These are phyloP conservation scores for Bicyclus anynana DNA, from an alignment of 1,140 invertebrate genomes.

Conservation along the genomic window DNA sequence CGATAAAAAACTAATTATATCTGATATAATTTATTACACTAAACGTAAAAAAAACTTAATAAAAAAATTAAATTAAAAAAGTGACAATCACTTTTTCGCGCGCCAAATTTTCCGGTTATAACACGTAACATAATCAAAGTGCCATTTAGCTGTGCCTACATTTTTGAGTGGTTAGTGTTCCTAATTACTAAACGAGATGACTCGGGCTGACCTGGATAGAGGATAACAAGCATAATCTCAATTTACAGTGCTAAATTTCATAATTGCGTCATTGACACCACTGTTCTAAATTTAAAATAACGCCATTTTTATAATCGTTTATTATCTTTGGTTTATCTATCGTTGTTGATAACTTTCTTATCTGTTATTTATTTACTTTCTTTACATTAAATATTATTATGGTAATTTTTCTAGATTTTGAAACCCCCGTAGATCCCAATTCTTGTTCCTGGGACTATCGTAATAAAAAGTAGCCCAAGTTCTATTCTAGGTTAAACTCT, in stretches of 20 bases:
- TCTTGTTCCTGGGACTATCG: no score
- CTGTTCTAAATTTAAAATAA: conserved; percentile 20
- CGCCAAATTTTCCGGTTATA: conserved; percentile 19
- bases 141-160: conserved; percentile 12
- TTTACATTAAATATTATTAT: no score
- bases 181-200: conserved; percentile 45
- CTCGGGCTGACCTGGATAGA: conserved; percentile 45
- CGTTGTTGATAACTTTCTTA: no score
- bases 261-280: conserved; percentile 39
- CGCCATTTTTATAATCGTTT: neutral
- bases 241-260: conserved; percentile 48
- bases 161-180: conserved; percentile 23
- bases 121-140: conserved; percentile 5
- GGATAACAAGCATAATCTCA: conserved; percentile 45
- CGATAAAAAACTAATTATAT: no score
- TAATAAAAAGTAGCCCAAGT: no score
- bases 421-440: no score
- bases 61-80: conserved; percentile 14
- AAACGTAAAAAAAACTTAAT: neutral
- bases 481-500: no score
- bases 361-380: no score
- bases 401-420: no score
- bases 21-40: no score
- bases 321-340: neutral
- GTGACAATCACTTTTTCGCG: conserved; percentile 10